Base-by-base conservation (phyloP, 1,140 invertebrate species). In the Drosophila ohnishii region DNA sequence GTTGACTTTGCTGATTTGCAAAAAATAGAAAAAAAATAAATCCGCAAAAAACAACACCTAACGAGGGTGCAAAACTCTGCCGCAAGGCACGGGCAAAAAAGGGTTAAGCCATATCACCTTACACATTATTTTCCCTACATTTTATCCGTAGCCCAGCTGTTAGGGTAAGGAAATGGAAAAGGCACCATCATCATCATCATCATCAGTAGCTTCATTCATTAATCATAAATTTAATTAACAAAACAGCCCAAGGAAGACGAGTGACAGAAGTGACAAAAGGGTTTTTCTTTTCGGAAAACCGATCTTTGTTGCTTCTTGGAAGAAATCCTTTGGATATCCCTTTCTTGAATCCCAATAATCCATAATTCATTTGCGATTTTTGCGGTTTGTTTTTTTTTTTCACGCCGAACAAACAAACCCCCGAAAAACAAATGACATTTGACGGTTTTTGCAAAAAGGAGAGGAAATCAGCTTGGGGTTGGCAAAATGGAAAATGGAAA, bases 171-270 rank as follows among this genome's bases (percentile, higher is more conserved):
- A 86, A 84, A 73, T 77, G 72, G 69, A 25, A 55, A 44, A 74
- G 58, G 19, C 81, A 50, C 63, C 58, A 75, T 50, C 48, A 71
- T 65, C 48, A 70, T 65, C 80, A 79, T 47, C 63, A 48, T 53
- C 53, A 67, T 65, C 50, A 58, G 19, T 44, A 28, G 11, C 28
- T 42, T 71, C 48, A 84, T 75, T 88, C 84, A 88, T 88, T 88
- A 88, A 88, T 88, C 84, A 88, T 85, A 78, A 84, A 88, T 88
- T 88, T 89, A 88, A 88, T 88, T 89, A 88, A 89, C 85, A 87
- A 85, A 80, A 61, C 65, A 80, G 53, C 51, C 39, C 14, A 60
- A 72, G 75, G 61, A 37, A 66, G 61, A 58, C 34, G 73, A 58
- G 11, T 53, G 50, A 53, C 70, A 78, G 67, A 61, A 28, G 59